phyloP scores from a whole-genome alignment of 35 echinoderm and acorn worm species.

The Apostichopus californicus region DNA sequence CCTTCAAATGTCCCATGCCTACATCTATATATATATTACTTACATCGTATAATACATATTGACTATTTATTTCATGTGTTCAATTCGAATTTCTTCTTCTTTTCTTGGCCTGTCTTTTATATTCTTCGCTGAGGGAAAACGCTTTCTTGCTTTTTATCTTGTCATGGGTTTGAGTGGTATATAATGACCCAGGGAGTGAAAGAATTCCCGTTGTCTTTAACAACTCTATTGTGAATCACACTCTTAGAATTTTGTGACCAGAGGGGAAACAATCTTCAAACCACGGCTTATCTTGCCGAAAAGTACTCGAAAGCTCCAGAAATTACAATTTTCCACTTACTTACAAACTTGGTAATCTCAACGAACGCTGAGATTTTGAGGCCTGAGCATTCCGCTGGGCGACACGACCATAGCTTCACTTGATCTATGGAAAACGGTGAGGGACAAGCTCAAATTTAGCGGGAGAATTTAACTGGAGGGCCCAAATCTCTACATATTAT shows the following conservation, averaged over 20 bases:
- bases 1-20: too few species aligned
- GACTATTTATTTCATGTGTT: too few species aligned
- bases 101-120: neutral
- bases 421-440: neutral
- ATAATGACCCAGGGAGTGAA: slow-evolving; percentile 8
- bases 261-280: slow-evolving; percentile 43
- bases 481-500: neutral
- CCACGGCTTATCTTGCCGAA: slow-evolving; percentile 40
- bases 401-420: neutral
- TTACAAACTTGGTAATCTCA: slow-evolving; percentile 36
- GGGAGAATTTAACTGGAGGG: slow-evolving; percentile 29
- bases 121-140: neutral
- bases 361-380: slow-evolving; percentile 26
- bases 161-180: neutral
- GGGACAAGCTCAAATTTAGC: neutral
- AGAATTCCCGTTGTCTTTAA: slow-evolving; percentile 16
- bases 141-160: neutral
- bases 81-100: neutral
- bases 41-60: too few species aligned
- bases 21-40: too few species aligned
- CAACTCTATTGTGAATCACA: slow-evolving; percentile 28
- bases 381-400: slow-evolving; percentile 26
- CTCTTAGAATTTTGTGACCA: slow-evolving; percentile 27
- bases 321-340: slow-evolving; percentile 52
- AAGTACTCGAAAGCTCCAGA: slow-evolving; percentile 48